A percentile compares a stretch with the other conserved stretches of the same genome.
These are phyloP conservation scores for Subacronicta megacephala DNA, from an alignment of 2,888 invertebrate species.

Conservation along the genomic window DNA sequence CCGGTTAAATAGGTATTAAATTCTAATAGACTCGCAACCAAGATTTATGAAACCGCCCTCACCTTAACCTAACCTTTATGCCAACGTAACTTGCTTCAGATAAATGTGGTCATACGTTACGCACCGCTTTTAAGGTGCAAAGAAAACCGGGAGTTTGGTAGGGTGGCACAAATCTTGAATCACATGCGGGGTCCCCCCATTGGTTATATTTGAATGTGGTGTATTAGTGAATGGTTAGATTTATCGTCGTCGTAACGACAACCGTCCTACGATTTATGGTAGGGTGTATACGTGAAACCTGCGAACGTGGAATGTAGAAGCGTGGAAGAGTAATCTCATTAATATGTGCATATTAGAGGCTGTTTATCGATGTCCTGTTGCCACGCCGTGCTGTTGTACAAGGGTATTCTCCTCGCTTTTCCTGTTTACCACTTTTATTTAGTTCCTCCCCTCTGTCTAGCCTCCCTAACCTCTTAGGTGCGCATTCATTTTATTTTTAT, in stretches of 20 bases:
- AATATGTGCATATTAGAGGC: constrained; percentile 59
- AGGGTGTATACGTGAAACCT: constrained; percentile 56
- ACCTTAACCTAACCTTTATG: constrained; percentile 46
- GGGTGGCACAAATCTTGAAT: constrained; percentile 57
- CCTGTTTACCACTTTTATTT: constrained; percentile 53
- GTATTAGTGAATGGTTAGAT: constrained; percentile 85
- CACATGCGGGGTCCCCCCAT: constrained; percentile 61
- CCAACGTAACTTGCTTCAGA: constrained; percentile 58
- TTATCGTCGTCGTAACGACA: constrained; percentile 77
- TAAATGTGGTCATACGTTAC: constrained; percentile 75
- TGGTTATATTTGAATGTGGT: constrained; percentile 84
- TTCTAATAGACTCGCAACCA: constrained; percentile 34
- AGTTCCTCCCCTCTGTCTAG: constrained; percentile 31
- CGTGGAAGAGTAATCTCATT: constrained; percentile 55
- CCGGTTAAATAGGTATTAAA: constrained; percentile 31
- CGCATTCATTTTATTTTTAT: constrained; percentile 48
- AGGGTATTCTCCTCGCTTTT: constrained; percentile 37
- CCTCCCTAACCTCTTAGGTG: constrained; percentile 22
- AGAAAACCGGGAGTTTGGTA: constrained; percentile 45
- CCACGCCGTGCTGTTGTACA: constrained; percentile 23
- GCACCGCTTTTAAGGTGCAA: constrained; percentile 71
- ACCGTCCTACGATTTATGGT: constrained; percentile 77
- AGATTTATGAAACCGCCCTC: constrained; percentile 44
- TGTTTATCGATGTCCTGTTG: constrained; percentile 58
- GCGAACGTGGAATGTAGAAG: constrained; percentile 40